Evolutionary conservation across 2,797 vertebrate genomes (phyloP).

Genomic region (Austrolebias charrua): DNA sequence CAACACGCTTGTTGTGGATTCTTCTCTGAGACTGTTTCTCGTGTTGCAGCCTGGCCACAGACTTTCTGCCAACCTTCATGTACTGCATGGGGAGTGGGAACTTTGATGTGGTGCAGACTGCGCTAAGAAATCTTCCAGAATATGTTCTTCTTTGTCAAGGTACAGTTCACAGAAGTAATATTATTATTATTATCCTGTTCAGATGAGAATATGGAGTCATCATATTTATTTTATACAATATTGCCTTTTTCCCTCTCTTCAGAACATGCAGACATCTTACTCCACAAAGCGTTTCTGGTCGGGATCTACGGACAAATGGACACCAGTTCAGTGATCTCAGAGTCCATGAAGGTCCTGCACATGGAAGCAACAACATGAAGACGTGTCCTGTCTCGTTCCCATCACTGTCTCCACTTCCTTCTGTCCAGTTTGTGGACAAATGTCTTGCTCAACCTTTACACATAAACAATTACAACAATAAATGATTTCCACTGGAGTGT

Average conservation of each 20-base stretch:
- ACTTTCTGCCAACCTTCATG: slow-evolving; percentile 97
- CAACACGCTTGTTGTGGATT: too few species aligned
- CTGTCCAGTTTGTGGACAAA: slow-evolving; percentile 15
- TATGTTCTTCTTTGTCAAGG: slow-evolving; percentile 98
- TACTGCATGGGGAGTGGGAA: slow-evolving; percentile 94
- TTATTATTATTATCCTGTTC: background rate
- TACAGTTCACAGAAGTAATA: slow-evolving; percentile 44
- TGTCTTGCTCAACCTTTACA: slow-evolving; percentile 30
- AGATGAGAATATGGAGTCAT: background rate
- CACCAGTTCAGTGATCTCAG: slow-evolving; percentile 96
- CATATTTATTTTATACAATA: background rate
- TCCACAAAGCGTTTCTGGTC: slow-evolving; percentile 96
- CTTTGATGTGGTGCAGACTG: slow-evolving; percentile 95
- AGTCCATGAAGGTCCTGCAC: slow-evolving; percentile 94
- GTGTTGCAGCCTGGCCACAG: slow-evolving; percentile 84
- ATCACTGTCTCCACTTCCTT: slow-evolving; percentile 5
- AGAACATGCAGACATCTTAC: slow-evolving; percentile 93
- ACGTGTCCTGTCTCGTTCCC: background rate
- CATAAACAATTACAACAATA: slow-evolving; percentile 28
- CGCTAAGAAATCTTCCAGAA: slow-evolving; percentile 93
- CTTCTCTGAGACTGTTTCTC: slow-evolving; percentile 13
- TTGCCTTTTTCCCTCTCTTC: slow-evolving; percentile 17
- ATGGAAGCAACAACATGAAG: slow-evolving; percentile 92
- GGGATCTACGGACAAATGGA: slow-evolving; percentile 96
- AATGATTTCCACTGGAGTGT: background rate